phyloP scores from a whole-genome alignment of 2,888 invertebrate species.

The Caenorhabditis sinica region DNA sequence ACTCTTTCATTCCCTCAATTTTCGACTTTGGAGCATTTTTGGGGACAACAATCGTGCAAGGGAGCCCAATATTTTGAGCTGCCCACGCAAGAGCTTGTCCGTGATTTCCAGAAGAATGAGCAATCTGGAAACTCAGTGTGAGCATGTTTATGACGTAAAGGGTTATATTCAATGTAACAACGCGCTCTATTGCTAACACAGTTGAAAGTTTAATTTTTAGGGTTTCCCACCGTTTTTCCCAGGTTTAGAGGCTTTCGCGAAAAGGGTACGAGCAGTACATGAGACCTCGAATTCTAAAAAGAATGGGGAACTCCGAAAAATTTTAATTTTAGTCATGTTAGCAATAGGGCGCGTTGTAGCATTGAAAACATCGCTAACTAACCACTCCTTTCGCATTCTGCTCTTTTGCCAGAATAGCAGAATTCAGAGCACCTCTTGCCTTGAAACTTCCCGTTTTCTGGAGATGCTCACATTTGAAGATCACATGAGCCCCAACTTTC shows the following conservation, averaged over 20 bases:
- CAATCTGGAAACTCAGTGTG: slow-evolving; percentile 80
- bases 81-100: slow-evolving; percentile 85
- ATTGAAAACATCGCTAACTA: no score
- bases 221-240: no score
- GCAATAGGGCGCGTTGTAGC: no score
- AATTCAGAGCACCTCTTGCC: slow-evolving; percentile 83
- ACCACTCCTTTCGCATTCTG: slow-evolving; percentile 69
- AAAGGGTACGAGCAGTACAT: no score
- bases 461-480: slow-evolving; percentile 83
- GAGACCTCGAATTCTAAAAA: no score
- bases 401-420: slow-evolving; percentile 71
- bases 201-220: no score
- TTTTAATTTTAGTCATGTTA: no score
- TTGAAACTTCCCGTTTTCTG: slow-evolving; percentile 84
- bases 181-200: no score
- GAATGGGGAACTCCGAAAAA: no score
- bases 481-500: slow-evolving; percentile 59
- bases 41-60: slow-evolving; percentile 85
- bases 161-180: no score
- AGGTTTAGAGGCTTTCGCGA: no score
- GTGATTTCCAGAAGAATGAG: slow-evolving; percentile 86
- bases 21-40: slow-evolving; percentile 84
- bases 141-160: no score
- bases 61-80: slow-evolving; percentile 81
- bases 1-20: slow-evolving; percentile 84